Evolutionary conservation across 2,888 invertebrate species (phyloP), one percentile per base, ranked within the genome.

Genomic region (Taenaris catops): DNA sequence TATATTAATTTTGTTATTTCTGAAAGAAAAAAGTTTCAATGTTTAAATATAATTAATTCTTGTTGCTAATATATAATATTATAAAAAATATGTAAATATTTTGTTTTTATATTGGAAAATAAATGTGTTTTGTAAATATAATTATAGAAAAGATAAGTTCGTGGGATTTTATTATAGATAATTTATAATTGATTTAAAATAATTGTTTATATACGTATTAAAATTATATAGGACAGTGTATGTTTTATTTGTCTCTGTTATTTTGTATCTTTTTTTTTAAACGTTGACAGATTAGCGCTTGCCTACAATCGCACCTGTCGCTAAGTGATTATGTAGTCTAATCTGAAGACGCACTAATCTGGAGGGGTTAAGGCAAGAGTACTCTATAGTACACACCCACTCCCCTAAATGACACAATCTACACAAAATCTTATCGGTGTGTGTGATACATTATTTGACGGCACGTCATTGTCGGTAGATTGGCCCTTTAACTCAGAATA

Each of bases 81-180:
- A 17, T 36, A 32, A 34, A 29, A 31, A 31, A 25, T 29, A 25
- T 37, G 31, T 48, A 42, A 12, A 34, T 40, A 36, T 36, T 25
- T 28, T 19, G 25, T 34, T 26, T 29, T 32, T 20, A 24, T 28
- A 28, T 23, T 12, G 19, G 11, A 29, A 7, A 7, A 17, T 32
- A 11, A 35, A 14, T 12, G 18, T 33, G 33, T 37, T 36, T 25
- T 42, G 39, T 44, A 44, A 34, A 44, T 44, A 44, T 26, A 26
- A 29, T 24, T 23, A 17, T 18, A 14, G 26, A 26, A n/a, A n/a
- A 17, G 10, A 32, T 39, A 33, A 40, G 36, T 39, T 34, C 26
- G 37, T 39, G 39, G 35, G 26, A 37, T 44, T 44, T 36, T 40
- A 34, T 27, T 29, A 40, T 34, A 40, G 36, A 27, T 43, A 35